Conservation (phyloP, 2,113 vertebrate species). For the Aptenodytes patagonicus region DNA sequence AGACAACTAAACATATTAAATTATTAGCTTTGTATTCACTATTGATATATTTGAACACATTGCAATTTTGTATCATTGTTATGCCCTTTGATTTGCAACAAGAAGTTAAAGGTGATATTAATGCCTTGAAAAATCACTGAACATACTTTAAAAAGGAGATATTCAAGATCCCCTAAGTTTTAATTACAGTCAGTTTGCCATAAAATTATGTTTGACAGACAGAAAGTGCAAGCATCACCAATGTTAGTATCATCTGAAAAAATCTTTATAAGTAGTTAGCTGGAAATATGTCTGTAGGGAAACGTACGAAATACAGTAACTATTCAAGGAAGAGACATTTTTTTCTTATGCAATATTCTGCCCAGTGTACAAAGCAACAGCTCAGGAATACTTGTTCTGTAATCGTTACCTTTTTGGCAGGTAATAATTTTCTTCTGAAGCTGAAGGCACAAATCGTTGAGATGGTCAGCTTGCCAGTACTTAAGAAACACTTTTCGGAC, state of each 20-base stretch:
- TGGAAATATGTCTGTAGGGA: not conserved
- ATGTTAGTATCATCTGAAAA: not conserved
- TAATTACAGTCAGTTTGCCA: not conserved
- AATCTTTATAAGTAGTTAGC: not conserved
- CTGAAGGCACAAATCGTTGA: slow-evolving; percentile 88
- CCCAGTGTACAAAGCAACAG: not conserved
- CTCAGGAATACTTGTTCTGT: not conserved
- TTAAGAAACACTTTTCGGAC: slow-evolving; percentile 90
- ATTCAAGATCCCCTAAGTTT: not conserved
- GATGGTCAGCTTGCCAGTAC: slow-evolving; percentile 93
- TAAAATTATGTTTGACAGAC: not conserved
- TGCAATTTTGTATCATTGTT: not conserved
- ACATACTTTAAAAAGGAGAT: not conserved
- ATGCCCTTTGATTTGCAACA: not conserved
- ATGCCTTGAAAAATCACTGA: not conserved
- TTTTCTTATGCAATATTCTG: not conserved
- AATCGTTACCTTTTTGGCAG: slow-evolving; percentile 91
- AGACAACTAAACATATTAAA: not conserved
- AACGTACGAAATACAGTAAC: not conserved
- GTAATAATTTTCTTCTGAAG: slow-evolving; percentile 89
- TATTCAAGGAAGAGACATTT: not conserved
- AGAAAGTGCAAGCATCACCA: not conserved
- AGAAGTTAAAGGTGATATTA: not conserved
- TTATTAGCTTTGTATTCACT: not conserved
- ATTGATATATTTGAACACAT: not conserved